Percentiles rank a stretch among this genome's conserved stretches.
Conservation (phyloP, 2,797 vertebrate genomes). For the Oryzias sinensis region DNA sequence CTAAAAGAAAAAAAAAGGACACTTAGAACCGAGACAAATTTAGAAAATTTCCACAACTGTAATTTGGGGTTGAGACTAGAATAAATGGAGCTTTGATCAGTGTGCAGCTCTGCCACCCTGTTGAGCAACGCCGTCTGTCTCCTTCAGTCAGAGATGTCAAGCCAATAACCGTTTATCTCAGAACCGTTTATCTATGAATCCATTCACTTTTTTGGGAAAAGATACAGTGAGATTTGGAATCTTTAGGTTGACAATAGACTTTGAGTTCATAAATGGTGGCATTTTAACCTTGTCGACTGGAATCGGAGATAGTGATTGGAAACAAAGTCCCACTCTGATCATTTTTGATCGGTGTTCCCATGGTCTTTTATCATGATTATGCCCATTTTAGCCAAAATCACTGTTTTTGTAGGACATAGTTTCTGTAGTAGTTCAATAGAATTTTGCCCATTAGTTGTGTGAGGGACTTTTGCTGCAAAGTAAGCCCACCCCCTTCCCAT, state of each 20-base stretch:
- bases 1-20: too few relatives aligned
- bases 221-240: constrained; percentile 18
- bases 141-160: constrained; percentile 23
- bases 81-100: constrained; percentile 11
- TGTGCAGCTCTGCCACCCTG: neutral
- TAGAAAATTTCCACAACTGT: neutral
- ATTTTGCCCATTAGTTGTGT: too few relatives aligned
- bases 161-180: constrained; percentile 13
- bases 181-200: constrained; percentile 34
- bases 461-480: too few relatives aligned
- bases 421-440: too few relatives aligned
- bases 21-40: constrained; percentile 6
- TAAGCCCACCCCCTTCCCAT: too few relatives aligned
- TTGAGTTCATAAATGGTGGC: constrained; percentile 3
- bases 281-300: too few relatives aligned
- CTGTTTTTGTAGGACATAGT: too few relatives aligned
- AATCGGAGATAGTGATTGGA: too few relatives aligned
- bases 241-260: neutral
- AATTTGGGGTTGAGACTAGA: constrained; percentile 17
- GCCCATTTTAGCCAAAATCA: too few relatives aligned
- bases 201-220: constrained; percentile 27
- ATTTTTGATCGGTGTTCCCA: too few relatives aligned
- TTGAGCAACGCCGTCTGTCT: constrained; percentile 22
- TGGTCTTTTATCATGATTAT: too few relatives aligned
- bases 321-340: too few relatives aligned